Evolutionary conservation across 2,797 vertebrate species (phyloP).

Genomic region (Tragelaphus eurycerus): DNA sequence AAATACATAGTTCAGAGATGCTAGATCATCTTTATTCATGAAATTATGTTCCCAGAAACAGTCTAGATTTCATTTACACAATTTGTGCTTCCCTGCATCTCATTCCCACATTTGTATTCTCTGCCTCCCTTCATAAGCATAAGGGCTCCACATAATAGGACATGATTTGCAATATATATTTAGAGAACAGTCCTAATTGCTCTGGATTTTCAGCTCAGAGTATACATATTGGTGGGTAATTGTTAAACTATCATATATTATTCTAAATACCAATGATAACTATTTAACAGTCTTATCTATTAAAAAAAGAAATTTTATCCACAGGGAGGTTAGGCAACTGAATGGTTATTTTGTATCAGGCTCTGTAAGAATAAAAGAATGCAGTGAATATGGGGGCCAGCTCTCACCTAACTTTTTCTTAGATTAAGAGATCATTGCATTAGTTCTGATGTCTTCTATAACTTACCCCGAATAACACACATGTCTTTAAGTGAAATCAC

Average conservation of each 20-base stretch:
- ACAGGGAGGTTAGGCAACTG: background rate
- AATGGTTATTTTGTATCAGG: background rate
- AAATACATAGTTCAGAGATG: slow-evolving; percentile 67
- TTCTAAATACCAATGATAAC: slow-evolving; percentile 6
- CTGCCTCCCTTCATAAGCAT: background rate
- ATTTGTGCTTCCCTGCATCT: slow-evolving; percentile 42
- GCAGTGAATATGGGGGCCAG: background rate
- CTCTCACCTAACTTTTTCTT: background rate
- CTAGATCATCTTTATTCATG: slow-evolving; percentile 72
- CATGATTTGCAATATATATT: background rate
- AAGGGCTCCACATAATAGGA: background rate
- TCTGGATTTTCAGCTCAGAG: background rate
- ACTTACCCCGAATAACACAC: background rate
- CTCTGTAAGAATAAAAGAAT: background rate
- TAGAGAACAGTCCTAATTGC: background rate
- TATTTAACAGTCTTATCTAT: background rate
- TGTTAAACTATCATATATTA: background rate
- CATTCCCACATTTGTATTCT: slow-evolving; percentile 31
- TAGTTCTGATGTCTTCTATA: background rate
- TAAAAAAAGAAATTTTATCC: slow-evolving; percentile 24
- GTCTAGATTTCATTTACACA: slow-evolving; percentile 49
- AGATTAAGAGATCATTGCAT: background rate
- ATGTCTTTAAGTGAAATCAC: background rate
- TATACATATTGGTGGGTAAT: background rate
- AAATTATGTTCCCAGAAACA: slow-evolving; percentile 65